Percentiles rank a stretch among this genome's conserved stretches.
Evolutionary conservation across 2,113 vertebrate species (phyloP).

Genomic region (Neotoma lepida): DNA sequence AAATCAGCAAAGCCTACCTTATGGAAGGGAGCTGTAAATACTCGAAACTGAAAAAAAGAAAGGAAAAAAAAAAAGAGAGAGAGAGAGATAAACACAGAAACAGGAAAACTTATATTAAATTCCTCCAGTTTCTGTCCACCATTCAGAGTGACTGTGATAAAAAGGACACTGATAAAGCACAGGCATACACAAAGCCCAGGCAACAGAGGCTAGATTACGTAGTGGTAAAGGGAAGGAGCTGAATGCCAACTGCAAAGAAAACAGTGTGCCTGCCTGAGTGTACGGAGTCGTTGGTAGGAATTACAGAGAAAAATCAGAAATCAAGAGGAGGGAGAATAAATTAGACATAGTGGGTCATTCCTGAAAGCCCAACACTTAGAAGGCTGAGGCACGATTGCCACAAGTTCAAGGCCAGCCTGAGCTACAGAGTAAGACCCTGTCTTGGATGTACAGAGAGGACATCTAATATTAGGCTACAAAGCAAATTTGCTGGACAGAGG

Average conservation of each 20-base stretch:
- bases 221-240: neutral
- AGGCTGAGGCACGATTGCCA: neutral
- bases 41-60: slow-evolving; percentile 90
- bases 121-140: slow-evolving; percentile 46
- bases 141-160: slow-evolving; percentile 36
- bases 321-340: slow-evolving; percentile 24
- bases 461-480: neutral
- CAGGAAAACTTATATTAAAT: slow-evolving; percentile 61
- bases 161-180: slow-evolving; percentile 43
- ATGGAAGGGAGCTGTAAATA: slow-evolving; percentile 98
- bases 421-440: neutral
- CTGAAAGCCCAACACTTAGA: neutral
- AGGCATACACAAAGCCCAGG: slow-evolving; percentile 40
- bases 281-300: neutral
- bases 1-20: slow-evolving; percentile 99
- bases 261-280: neutral
- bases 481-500: neutral
- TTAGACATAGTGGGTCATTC: neutral
- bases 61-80: neutral
- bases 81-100: slow-evolving; percentile 53
- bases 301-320: neutral
- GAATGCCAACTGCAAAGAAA: slow-evolving; percentile 37
- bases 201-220: neutral
- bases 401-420: neutral
- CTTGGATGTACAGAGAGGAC: neutral